A percentile compares a stretch with the other conserved stretches of the same genome.
phyloP scores from a whole-genome alignment of 2,888 invertebrate genomes.

The Cetonia aurata region DNA sequence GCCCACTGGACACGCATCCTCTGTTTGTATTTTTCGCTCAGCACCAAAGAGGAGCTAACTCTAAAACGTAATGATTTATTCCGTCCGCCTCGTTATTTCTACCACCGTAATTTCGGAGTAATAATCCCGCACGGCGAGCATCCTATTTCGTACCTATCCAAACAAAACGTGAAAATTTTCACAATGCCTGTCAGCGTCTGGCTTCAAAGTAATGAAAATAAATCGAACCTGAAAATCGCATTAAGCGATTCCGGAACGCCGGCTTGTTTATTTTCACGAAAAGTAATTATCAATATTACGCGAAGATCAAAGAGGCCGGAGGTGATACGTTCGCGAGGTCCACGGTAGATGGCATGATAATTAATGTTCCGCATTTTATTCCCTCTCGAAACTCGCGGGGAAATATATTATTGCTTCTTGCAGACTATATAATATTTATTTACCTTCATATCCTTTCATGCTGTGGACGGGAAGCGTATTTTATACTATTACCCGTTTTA shows the following conservation, averaged over 20 bases:
- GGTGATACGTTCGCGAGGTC: slow-evolving; percentile 20
- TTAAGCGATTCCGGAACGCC: slow-evolving; percentile 33
- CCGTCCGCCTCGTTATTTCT: slow-evolving; percentile 23
- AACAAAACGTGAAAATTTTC: slow-evolving; percentile 38
- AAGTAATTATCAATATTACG: slow-evolving; percentile 39
- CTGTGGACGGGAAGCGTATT: too few species aligned
- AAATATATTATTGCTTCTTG: too few species aligned
- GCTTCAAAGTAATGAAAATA: slow-evolving; percentile 41
- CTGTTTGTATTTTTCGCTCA: slow-evolving; percentile 12
- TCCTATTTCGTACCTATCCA: slow-evolving; percentile 23
- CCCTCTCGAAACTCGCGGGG: neutral
- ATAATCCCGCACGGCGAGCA: slow-evolving; percentile 11
- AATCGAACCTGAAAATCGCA: slow-evolving; percentile 35
- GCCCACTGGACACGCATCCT: slow-evolving; percentile 4
- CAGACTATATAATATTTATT: too few species aligned
- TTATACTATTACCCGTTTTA: too few species aligned
- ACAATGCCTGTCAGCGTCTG: slow-evolving; percentile 37
- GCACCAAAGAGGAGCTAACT: neutral
- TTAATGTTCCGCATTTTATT: slow-evolving; percentile 21
- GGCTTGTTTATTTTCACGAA: slow-evolving; percentile 36
- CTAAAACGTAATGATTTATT: slow-evolving; percentile 26
- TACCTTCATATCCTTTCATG: too few species aligned
- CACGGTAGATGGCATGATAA: slow-evolving; percentile 28
- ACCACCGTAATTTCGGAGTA: slow-evolving; percentile 17
- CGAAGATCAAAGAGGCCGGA: slow-evolving; percentile 30